phyloP scores from a whole-genome alignment of 2,797 vertebrate genomes.

The Karalla daura region DNA sequence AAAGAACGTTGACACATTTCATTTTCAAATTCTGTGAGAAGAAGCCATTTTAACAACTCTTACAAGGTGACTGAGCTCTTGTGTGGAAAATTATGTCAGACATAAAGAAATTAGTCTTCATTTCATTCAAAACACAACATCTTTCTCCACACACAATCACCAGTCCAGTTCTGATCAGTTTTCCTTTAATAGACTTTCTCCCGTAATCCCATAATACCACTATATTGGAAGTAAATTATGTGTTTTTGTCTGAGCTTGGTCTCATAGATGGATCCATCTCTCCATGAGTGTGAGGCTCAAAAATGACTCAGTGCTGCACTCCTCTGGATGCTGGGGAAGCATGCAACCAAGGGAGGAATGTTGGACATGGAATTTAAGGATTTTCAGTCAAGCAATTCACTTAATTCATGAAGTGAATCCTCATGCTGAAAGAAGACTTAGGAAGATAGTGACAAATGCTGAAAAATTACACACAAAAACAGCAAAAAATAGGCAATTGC shows the following conservation, averaged over 20 bases:
- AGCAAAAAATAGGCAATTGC: neutral
- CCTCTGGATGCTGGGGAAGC: constrained; percentile 41
- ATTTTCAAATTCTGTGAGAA: neutral
- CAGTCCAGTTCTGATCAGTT: neutral
- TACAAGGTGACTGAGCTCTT: too few relatives aligned
- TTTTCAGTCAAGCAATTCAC: neutral
- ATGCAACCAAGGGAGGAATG: constrained; percentile 23
- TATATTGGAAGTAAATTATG: neutral
- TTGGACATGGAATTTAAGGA: too few relatives aligned
- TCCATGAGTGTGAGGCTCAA: neutral
- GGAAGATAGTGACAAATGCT: neutral
- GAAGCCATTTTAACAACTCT: neutral
- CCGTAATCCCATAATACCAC: neutral
- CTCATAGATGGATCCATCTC: constrained; percentile 3
- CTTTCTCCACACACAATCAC: neutral
- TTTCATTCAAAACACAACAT: neutral
- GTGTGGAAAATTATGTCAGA: neutral
- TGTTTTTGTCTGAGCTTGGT: constrained; percentile 12
- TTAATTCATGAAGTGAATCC: neutral
- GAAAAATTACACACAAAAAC: neutral
- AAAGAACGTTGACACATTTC: neutral
- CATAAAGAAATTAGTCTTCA: neutral
- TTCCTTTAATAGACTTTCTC: neutral
- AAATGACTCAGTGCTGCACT: constrained; percentile 64
- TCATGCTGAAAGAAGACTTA: neutral